phyloP scores from a whole-genome alignment of 2,888 invertebrate genomes.

The Corbicula japonica region DNA sequence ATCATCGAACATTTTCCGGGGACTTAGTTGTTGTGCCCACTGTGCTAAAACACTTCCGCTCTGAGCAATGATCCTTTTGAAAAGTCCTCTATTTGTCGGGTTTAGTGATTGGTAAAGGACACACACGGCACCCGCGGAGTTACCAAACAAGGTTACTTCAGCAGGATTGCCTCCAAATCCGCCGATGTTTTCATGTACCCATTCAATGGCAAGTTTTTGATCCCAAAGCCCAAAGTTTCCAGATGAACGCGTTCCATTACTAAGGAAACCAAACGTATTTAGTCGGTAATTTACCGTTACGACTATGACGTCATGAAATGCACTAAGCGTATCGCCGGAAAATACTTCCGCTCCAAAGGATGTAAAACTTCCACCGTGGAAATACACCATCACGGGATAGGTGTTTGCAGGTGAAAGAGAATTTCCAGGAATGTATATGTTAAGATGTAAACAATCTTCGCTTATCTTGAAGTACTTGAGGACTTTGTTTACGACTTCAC shows the following conservation, averaged over 20 bases:
- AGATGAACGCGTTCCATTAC: constrained; percentile 90
- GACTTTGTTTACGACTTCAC: neutral
- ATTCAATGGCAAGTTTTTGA: constrained; percentile 96
- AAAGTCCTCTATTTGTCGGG: constrained; percentile 60
- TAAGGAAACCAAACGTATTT: constrained; percentile 97
- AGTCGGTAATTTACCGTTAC: constrained; percentile 97
- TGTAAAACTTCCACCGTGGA: constrained; percentile 97
- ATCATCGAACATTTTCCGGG: constrained; percentile 90
- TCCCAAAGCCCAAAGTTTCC: constrained; percentile 93
- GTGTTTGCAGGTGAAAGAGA: constrained; percentile 13
- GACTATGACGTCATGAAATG: constrained; percentile 95
- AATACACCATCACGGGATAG: constrained; percentile 95
- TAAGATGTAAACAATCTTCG: constrained; percentile 97
- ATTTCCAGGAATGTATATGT: constrained; percentile 94
- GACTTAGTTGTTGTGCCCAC: constrained; percentile 58
- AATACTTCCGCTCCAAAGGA: constrained; percentile 91
- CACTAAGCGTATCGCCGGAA: constrained; percentile 90
- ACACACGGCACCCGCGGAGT: constrained; percentile 77
- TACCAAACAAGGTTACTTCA: constrained; percentile 77
- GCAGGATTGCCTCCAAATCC: constrained; percentile 75
- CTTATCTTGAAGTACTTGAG: constrained; percentile 88
- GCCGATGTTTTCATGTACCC: constrained; percentile 95
- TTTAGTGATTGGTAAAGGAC: constrained; percentile 74
- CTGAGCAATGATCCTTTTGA: constrained; percentile 75
- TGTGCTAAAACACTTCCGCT: constrained; percentile 60